Conservation (phyloP, 2,797 vertebrate species). For the Myripristis jacobus region DNA sequence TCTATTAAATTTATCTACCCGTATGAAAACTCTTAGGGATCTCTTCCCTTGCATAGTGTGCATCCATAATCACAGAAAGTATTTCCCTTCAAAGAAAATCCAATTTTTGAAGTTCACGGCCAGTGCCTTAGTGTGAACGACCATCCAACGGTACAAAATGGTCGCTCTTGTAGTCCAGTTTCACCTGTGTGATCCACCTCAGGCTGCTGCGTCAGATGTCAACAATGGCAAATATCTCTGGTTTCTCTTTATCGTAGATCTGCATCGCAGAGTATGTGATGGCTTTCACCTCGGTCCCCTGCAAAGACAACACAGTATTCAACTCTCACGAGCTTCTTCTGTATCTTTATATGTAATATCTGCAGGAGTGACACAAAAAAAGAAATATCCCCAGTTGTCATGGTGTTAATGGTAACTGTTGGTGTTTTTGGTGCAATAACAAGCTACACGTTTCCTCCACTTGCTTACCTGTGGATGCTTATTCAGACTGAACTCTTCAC, state of each 20-base stretch:
- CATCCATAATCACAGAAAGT: neutral
- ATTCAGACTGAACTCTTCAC: constrained; percentile 91
- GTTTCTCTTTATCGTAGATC: constrained; percentile 89
- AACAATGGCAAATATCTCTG: constrained; percentile 94
- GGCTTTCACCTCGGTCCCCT: constrained; percentile 99
- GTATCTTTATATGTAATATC: neutral
- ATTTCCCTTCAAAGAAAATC: neutral
- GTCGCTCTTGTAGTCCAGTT: constrained; percentile 27
- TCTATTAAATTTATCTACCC: neutral
- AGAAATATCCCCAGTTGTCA: no score
- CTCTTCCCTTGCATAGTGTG: neutral
- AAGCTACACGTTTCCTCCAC: neutral
- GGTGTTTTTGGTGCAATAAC: no score
- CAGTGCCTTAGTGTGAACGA: constrained; percentile 40
- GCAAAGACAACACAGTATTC: constrained; percentile 51
- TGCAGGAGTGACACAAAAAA: neutral
- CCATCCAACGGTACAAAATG: constrained; percentile 34
- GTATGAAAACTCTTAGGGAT: neutral
- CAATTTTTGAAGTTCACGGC: constrained; percentile 10
- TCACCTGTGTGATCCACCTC: neutral
- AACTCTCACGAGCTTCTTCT: neutral
- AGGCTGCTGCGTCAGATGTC: constrained; percentile 87
- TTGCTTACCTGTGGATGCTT: constrained; percentile 95
- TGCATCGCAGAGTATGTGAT: constrained; percentile 99
- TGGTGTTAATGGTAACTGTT: neutral